A percentile compares a stretch with the other conserved stretches of the same genome.
phyloP scores from a whole-genome alignment of 1,140 invertebrate species.

The Hestina assimilis region DNA sequence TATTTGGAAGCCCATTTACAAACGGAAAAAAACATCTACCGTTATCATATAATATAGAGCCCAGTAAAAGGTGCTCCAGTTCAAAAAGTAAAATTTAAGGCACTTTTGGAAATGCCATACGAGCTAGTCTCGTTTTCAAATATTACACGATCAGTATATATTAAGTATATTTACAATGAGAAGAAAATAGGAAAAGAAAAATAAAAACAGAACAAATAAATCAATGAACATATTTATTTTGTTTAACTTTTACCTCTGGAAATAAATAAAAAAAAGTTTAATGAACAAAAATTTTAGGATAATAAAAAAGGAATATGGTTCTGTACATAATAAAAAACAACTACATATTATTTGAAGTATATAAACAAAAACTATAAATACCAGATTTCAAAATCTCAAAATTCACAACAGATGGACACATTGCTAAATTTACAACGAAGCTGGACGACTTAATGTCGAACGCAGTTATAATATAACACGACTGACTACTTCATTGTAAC shows the following conservation, averaged over 20 bases:
- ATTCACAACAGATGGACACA: constrained; percentile 3
- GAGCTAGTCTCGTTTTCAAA: neutral
- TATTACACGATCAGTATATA: neutral
- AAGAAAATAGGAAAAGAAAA: constrained; percentile 34
- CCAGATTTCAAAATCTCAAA: constrained; percentile 5
- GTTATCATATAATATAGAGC: neutral
- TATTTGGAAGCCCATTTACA: constrained; percentile 6
- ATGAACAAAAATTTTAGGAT: constrained; percentile 52
- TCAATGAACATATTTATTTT: constrained; percentile 63
- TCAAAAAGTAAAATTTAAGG: constrained; percentile 26
- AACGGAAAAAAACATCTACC: neutral
- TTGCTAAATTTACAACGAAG: neutral
- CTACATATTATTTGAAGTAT: neutral
- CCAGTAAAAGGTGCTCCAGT: neutral
- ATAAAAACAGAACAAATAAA: constrained; percentile 47
- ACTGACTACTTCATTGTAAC: too few species aligned
- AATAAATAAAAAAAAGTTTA: constrained; percentile 67
- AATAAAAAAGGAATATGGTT: neutral
- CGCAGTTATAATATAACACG: neutral
- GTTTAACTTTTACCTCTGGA: constrained; percentile 59
- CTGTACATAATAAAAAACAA: constrained; percentile 5
- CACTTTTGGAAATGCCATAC: constrained; percentile 20
- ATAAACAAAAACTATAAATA: neutral
- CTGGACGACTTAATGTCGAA: neutral
- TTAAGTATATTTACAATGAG: neutral